Percentiles rank a stretch among this genome's conserved stretches.
phyloP scores from a whole-genome alignment of 2,888 invertebrate genomes.

The Lycia hirtaria region DNA sequence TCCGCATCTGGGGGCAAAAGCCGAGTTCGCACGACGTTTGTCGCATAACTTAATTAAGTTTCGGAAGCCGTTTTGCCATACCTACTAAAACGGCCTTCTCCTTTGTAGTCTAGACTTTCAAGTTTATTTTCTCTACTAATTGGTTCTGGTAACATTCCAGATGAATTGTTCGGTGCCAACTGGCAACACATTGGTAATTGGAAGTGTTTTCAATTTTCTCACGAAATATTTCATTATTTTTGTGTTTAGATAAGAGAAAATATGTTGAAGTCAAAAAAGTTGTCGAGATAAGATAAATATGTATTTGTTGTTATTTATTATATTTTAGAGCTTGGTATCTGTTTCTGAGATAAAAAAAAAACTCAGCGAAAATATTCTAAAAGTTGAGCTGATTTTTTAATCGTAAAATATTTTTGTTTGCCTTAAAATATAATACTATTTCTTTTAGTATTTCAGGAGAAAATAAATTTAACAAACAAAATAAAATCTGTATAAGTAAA shows the following conservation, averaged over 20 bases:
- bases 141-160: slow-evolving; percentile 18
- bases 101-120: slow-evolving; percentile 18
- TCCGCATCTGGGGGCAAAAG: slow-evolving; percentile 34
- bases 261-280: background rate
- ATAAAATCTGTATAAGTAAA: too few relatives aligned
- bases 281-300: background rate
- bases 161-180: slow-evolving; percentile 8
- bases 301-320: too few relatives aligned
- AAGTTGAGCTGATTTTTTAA: too few relatives aligned
- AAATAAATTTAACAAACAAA: too few relatives aligned
- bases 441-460: too few relatives aligned
- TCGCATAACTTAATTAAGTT: slow-evolving; percentile 42
- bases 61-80: slow-evolving; percentile 28
- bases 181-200: slow-evolving; percentile 27
- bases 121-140: slow-evolving; percentile 21
- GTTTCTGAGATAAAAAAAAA: too few relatives aligned
- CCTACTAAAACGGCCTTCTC: slow-evolving; percentile 2
- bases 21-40: slow-evolving; percentile 36
- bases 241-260: background rate
- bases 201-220: slow-evolving; percentile 6
- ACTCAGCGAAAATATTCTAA: too few relatives aligned
- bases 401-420: too few relatives aligned
- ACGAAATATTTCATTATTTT: background rate
- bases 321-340: too few relatives aligned
- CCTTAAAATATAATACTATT: too few relatives aligned